These are phyloP conservation scores for Aporophyla nigra DNA, from an alignment of 2,888 invertebrate species.

Conservation along the genomic window DNA sequence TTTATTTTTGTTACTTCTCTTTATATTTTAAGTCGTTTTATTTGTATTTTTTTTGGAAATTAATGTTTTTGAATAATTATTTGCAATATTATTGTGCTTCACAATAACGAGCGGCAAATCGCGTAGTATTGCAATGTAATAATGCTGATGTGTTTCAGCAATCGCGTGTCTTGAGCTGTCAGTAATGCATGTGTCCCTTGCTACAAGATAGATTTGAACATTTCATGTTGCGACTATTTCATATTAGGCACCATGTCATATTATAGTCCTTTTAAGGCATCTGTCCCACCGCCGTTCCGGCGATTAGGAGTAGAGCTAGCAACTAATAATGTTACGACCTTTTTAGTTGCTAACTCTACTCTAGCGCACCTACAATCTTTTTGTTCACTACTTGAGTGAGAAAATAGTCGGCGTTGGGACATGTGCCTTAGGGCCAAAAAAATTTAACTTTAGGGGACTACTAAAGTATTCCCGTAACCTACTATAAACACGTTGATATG, in stretches of 20 bases:
- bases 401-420: too few species aligned
- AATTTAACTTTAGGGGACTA: too few species aligned
- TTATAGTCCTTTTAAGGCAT: neutral
- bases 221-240: too few species aligned
- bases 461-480: too few species aligned
- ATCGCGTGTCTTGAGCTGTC: neutral
- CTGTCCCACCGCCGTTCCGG: neutral
- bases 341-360: too few species aligned
- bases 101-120: neutral
- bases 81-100: neutral
- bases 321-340: neutral
- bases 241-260: too few species aligned
- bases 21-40: neutral
- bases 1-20: neutral
- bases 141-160: neutral
- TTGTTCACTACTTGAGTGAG: too few species aligned
- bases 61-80: neutral
- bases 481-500: too few species aligned
- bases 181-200: neutral
- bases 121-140: neutral
- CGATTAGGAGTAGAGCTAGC: neutral
- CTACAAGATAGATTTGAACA: too few species aligned
- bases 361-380: too few species aligned
- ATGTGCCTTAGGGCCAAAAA: too few species aligned
- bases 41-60: too few species aligned